Conservation (phyloP, 2,888 invertebrate species). For the Tetranychus truncatus region DNA sequence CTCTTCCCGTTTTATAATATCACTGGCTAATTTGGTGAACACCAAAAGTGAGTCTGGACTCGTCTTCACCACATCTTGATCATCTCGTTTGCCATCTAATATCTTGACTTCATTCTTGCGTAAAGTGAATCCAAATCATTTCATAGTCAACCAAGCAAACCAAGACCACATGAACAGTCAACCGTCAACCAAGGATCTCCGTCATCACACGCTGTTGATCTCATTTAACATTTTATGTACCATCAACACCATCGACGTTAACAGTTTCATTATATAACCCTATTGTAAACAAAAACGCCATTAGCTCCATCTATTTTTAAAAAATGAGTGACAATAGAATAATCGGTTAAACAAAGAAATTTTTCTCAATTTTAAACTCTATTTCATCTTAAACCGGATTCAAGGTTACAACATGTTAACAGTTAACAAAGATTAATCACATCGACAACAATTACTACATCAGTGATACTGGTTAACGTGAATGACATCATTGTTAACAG, state of each 20-base stretch:
- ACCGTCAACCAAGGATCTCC: not conserved
- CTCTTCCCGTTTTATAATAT: not conserved
- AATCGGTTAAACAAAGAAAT: not conserved
- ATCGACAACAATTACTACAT: not conserved
- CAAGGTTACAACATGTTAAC: not conserved
- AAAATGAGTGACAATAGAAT: not conserved
- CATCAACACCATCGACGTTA: not conserved
- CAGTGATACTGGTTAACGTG: not conserved
- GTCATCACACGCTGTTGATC: not conserved
- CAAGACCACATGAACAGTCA: not conserved
- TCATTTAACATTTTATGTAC: not conserved
- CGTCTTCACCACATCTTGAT: not conserved
- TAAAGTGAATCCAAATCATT: not conserved
- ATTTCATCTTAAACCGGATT: not conserved
- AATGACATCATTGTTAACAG: not conserved
- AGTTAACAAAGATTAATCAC: not conserved
- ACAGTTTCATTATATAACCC: not conserved
- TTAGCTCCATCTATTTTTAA: not conserved
- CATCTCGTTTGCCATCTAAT: not conserved
- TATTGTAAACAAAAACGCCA: not conserved
- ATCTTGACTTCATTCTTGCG: not conserved
- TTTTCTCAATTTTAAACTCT: not conserved
- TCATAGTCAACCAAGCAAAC: not conserved
- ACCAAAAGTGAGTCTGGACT: not conserved
- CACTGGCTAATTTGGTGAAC: not conserved